phyloP scores from a whole-genome alignment of 2,113 vertebrate genomes.

The Rhodinocichla rosea region DNA sequence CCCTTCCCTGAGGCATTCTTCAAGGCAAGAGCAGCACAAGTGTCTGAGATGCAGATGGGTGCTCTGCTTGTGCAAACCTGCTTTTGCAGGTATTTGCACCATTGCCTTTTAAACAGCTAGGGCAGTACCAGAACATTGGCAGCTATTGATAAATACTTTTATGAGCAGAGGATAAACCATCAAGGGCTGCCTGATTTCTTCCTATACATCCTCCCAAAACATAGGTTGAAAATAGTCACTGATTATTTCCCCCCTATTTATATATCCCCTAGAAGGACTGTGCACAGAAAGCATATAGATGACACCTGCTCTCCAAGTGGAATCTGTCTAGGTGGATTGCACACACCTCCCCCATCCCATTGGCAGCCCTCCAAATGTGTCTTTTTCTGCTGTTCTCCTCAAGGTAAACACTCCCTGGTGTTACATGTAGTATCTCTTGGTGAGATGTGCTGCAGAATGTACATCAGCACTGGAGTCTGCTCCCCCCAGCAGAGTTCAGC shows the following conservation, averaged over 20 bases:
- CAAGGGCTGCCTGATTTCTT: not conserved
- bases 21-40: not conserved
- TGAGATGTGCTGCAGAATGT: not conserved
- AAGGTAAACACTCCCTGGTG: fast-evolving
- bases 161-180: not conserved
- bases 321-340: not conserved
- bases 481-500: not conserved
- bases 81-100: not conserved
- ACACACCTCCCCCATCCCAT: not conserved
- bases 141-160: not conserved
- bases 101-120: not conserved
- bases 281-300: not conserved
- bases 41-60: fast-evolving
- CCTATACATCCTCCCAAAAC: not conserved
- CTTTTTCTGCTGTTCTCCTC: not conserved
- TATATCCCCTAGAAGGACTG: not conserved
- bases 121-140: not conserved
- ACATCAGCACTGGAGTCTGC: not conserved
- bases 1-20: not conserved
- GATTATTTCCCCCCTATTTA: not conserved
- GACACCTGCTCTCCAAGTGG: not conserved
- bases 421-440: not conserved
- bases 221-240: not conserved
- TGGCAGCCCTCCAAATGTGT: not conserved
- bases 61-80: not conserved